Conservation (phyloP, 92 coral and sea anemone species). For the Galaxea fascicularis region DNA sequence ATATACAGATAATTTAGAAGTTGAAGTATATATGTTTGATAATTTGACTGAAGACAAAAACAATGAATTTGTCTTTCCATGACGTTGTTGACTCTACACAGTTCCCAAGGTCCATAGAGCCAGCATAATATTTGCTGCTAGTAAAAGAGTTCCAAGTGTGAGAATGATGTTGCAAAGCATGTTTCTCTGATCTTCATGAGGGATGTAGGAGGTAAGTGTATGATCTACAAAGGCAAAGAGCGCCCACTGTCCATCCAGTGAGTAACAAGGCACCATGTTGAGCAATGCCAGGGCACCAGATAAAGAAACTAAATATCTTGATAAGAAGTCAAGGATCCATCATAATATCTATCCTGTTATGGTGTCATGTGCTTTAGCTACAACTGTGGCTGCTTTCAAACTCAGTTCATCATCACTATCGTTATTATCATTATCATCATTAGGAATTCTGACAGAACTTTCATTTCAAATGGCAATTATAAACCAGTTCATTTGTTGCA, state of each 20-base stretch:
- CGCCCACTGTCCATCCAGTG: slow-evolving; percentile 98
- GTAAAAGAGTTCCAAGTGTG: slow-evolving; percentile 87
- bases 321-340: slow-evolving; percentile 2
- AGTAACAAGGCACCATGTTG: slow-evolving; percentile 95
- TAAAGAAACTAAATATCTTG: slow-evolving; percentile 89
- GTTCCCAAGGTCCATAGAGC: slow-evolving; percentile 97
- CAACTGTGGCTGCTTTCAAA: too few relatives aligned
- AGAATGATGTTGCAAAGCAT: slow-evolving; percentile 83
- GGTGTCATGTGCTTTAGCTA: too few relatives aligned
- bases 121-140: slow-evolving; percentile 89
- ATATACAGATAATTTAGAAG: background rate
- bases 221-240: slow-evolving; percentile 90
- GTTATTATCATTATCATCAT: too few relatives aligned
- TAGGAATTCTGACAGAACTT: too few relatives aligned
- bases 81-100: slow-evolving; percentile 25
- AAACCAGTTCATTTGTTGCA: too few relatives aligned
- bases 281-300: slow-evolving; percentile 93
- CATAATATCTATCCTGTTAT: too few relatives aligned
- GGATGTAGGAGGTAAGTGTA: slow-evolving; percentile 66
- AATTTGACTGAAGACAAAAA: background rate
- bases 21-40: background rate
- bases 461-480: too few relatives aligned
- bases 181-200: slow-evolving; percentile 86
- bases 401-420: too few relatives aligned
- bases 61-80: background rate